These are phyloP conservation scores for Uropetala carovei DNA, from an alignment of 2,888 invertebrate genomes.

Conservation along the genomic window DNA sequence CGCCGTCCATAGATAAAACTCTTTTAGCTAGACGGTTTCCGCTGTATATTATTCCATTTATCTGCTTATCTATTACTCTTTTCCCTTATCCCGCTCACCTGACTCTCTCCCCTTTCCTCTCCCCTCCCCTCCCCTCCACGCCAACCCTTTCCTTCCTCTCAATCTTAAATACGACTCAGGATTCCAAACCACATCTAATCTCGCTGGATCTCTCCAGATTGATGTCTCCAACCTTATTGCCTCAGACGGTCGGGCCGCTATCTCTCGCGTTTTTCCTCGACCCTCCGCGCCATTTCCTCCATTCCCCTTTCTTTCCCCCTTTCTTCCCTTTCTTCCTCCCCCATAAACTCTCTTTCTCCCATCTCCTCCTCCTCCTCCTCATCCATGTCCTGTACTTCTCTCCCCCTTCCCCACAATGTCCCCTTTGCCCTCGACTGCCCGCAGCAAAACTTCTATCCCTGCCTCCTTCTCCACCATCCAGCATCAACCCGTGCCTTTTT, in stretches of 20 bases:
- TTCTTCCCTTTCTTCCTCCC: background rate
- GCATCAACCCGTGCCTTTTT: background rate
- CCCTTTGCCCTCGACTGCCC: background rate
- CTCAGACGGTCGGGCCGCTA: conserved; percentile 30
- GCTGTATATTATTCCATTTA: conserved; percentile 41
- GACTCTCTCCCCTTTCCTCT: too few species aligned
- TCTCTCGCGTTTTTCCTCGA: conserved; percentile 34
- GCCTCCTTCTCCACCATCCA: background rate
- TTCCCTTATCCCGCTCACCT: background rate
- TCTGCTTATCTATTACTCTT: conserved; percentile 44
- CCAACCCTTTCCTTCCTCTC: background rate
- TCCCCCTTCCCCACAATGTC: background rate
- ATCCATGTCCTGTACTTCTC: background rate
- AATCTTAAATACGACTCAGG: conserved; percentile 48
- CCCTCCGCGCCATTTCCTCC: background rate
- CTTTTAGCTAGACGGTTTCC: conserved; percentile 21
- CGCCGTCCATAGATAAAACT: conserved; percentile 31
- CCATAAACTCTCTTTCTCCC: background rate
- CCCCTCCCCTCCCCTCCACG: background rate
- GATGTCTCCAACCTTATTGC: conserved; percentile 57
- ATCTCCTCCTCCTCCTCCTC: background rate
- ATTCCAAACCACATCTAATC: conserved; percentile 52
- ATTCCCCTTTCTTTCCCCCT: background rate
- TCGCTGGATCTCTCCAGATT: conserved; percentile 45
- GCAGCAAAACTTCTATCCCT: conserved; percentile 16